These are phyloP conservation scores for Channa maculata DNA, from an alignment of 2,113 vertebrate genomes.

Conservation along the genomic window DNA sequence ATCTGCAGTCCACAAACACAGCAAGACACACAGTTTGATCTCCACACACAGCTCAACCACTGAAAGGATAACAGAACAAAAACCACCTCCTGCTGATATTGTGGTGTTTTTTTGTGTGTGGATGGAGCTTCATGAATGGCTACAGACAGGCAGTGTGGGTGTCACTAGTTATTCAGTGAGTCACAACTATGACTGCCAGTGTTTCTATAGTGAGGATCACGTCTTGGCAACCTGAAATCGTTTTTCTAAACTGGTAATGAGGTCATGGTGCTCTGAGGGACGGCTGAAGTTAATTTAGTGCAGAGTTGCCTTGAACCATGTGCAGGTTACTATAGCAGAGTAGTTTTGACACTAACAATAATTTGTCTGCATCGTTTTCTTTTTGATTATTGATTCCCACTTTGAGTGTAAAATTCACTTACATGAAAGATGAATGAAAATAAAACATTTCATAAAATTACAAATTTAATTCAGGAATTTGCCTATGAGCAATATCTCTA, in stretches of 20 bases:
- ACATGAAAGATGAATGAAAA: too few species aligned
- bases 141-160: neutral
- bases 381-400: too few species aligned
- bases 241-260: conserved; percentile 38
- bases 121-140: conserved; percentile 4
- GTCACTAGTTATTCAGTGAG: conserved; percentile 23
- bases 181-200: neutral
- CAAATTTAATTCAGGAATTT: too few species aligned
- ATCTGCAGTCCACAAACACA: conserved; percentile 67
- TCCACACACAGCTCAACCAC: neutral
- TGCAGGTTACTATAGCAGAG: neutral
- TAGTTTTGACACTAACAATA: neutral
- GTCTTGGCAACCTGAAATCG: conserved; percentile 51
- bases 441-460: too few species aligned
- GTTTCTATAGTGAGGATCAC: conserved; percentile 43
- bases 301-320: neutral
- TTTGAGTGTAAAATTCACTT: too few species aligned
- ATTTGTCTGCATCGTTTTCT: too few species aligned
- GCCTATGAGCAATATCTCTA: too few species aligned
- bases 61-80: conserved; percentile 22
- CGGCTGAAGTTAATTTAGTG: neutral
- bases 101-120: neutral
- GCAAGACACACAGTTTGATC: conserved; percentile 39
- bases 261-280: conserved; percentile 53
- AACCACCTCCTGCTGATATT: neutral